These are phyloP conservation scores for Acrocephalus kingi DNA, from an alignment of 2,113 vertebrate genomes.

Conservation along the genomic window DNA sequence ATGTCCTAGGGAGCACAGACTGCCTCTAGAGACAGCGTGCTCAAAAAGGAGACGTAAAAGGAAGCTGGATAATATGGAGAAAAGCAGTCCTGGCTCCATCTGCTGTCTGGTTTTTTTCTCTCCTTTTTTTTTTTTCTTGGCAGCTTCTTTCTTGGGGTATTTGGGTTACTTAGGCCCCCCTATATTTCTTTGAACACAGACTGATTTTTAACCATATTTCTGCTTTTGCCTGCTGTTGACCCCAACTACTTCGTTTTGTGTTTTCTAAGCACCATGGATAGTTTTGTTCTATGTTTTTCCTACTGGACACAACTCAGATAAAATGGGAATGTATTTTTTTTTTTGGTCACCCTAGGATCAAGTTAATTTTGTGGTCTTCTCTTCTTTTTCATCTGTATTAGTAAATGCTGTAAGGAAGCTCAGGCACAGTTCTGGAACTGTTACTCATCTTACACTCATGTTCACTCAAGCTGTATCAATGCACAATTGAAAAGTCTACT, in stretches of 20 bases:
- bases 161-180: neutral
- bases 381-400: neutral
- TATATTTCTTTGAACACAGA: neutral
- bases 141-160: neutral
- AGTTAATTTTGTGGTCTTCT: neutral
- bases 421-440: neutral
- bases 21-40: neutral
- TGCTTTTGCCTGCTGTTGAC: neutral
- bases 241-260: accelerated
- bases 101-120: neutral
- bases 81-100: conserved; percentile 43
- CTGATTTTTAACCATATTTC: neutral
- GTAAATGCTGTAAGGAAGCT: neutral
- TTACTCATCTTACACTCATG: neutral
- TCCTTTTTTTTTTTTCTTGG: neutral
- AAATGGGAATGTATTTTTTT: neutral
- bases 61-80: neutral
- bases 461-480: neutral
- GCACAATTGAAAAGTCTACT: neutral
- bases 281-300: neutral
- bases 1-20: neutral
- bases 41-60: neutral
- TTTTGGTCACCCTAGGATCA: neutral
- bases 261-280: neutral
- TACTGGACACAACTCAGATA: neutral